Conservation (phyloP, 1,140 invertebrate species). For the Heliothis virescens region DNA sequence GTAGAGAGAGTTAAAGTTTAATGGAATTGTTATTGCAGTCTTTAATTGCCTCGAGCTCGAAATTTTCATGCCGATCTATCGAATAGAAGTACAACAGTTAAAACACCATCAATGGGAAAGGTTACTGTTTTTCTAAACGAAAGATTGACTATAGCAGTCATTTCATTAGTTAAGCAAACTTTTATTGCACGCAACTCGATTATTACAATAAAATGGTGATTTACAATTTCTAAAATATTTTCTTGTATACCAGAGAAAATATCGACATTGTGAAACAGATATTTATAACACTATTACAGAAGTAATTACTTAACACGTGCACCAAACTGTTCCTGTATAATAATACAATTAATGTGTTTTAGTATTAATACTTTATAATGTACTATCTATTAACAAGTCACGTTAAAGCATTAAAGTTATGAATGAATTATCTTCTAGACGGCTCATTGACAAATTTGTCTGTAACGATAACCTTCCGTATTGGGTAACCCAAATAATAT, state of each 20-base stretch:
- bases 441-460: constrained; percentile 21
- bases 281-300: constrained; percentile 1
- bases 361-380: background rate
- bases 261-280: background rate
- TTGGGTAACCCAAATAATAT: constrained; percentile 2
- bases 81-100: background rate
- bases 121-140: background rate
- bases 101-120: background rate
- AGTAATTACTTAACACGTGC: background rate
- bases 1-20: constrained; percentile 20
- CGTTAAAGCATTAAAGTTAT: constrained; percentile 13
- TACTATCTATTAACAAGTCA: constrained; percentile 3
- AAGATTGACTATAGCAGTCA: background rate
- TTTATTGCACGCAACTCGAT: background rate
- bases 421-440: constrained; percentile 16
- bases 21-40: constrained; percentile 19
- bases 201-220: background rate
- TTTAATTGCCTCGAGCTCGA: constrained; percentile 7
- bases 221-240: background rate
- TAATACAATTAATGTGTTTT: constrained; percentile 21
- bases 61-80: constrained; percentile 2
- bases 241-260: background rate
- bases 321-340: constrained; percentile 14
- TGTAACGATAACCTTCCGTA: constrained; percentile 15
- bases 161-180: background rate